Conservation (phyloP, 2,888 invertebrate species). For the Gandaritis pyraliata region DNA sequence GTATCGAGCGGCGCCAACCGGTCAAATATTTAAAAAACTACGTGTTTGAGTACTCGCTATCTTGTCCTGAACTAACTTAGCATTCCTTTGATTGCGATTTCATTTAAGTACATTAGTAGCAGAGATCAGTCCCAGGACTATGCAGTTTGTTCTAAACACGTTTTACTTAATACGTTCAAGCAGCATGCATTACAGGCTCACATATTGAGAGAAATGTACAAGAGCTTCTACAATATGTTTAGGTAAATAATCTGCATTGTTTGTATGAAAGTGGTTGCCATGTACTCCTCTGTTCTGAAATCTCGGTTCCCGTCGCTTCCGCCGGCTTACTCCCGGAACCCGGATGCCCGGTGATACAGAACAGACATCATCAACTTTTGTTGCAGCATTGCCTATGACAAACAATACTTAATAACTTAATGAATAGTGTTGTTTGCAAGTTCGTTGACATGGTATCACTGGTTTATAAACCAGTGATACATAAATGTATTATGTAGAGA, state of each 20-base stretch:
- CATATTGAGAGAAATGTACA: neutral
- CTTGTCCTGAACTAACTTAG: constrained; percentile 40
- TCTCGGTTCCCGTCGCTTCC: constrained; percentile 46
- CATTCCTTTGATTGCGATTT: constrained; percentile 7
- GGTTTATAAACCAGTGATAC: too few relatives aligned
- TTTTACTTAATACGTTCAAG: too few relatives aligned
- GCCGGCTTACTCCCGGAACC: constrained; percentile 28
- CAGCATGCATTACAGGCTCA: neutral
- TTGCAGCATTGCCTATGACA: constrained; percentile 15
- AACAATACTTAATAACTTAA: neutral
- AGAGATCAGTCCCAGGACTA: neutral
- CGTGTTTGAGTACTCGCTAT: constrained; percentile 45
- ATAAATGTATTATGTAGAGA: too few relatives aligned
- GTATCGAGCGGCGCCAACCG: constrained; percentile 67
- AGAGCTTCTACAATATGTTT: neutral
- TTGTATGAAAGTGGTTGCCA: neutral
- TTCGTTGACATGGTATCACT: too few relatives aligned
- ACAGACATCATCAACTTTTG: constrained; percentile 28
- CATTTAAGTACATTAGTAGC: neutral
- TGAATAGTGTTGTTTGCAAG: too few relatives aligned
- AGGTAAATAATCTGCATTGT: neutral
- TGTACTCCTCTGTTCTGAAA: constrained; percentile 33
- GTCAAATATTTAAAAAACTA: constrained; percentile 66
- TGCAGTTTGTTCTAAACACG: too few relatives aligned
- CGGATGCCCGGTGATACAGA: constrained; percentile 27